These are phyloP conservation scores for Brachypodius melanocephalos DNA, from an alignment of 2,113 vertebrate species.

Conservation along the genomic window DNA sequence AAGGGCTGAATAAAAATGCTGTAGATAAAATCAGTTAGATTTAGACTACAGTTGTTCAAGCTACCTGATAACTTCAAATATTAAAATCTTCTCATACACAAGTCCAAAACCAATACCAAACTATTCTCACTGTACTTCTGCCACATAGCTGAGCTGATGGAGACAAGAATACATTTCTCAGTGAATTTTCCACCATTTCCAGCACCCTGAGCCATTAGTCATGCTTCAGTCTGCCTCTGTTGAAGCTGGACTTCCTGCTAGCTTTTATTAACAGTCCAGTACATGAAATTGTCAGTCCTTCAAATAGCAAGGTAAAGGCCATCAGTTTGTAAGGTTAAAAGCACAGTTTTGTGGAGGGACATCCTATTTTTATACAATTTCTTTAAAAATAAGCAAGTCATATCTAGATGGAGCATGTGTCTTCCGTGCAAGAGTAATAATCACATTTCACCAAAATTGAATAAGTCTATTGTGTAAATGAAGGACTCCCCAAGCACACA, in stretches of 20 bases:
- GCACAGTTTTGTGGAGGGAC: neutral
- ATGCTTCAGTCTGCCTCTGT: neutral
- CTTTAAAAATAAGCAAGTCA: neutral
- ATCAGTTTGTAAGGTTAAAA: neutral
- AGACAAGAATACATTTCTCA: neutral
- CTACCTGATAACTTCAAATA: neutral
- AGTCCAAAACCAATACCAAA: neutral
- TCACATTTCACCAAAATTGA: constrained; percentile 61
- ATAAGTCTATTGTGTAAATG: constrained; percentile 64
- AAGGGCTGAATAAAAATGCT: neutral
- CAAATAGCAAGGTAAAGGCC: neutral
- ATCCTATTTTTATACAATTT: neutral
- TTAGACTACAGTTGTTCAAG: neutral
- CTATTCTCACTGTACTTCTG: neutral
- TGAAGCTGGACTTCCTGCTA: neutral
- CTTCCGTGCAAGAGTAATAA: constrained; percentile 30
- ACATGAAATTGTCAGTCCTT: neutral
- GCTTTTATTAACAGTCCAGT: neutral
- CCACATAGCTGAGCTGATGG: neutral
- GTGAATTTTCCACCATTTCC: neutral
- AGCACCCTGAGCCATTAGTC: neutral
- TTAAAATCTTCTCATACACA: neutral
- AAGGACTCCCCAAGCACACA: constrained; percentile 67
- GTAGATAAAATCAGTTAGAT: neutral
- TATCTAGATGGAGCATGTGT: neutral